Percentiles rank a stretch among this genome's conserved stretches.
These are phyloP conservation scores for Serinus canaria DNA, from an alignment of 2,113 vertebrate genomes.

Conservation along the genomic window DNA sequence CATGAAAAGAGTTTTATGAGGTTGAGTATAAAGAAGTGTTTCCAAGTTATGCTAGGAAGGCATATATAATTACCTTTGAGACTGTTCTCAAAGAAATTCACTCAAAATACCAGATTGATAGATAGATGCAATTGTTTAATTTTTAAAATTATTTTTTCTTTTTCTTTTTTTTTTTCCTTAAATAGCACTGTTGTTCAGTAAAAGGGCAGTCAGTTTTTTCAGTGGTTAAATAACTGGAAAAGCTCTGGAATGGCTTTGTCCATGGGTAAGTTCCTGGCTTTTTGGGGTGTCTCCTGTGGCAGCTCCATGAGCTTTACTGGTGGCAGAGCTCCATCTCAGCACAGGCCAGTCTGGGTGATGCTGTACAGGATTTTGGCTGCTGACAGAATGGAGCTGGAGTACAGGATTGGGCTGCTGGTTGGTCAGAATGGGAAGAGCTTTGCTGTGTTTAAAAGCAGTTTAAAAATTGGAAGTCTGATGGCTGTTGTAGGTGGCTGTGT, in stretches of 20 bases:
- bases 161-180: fast-evolving
- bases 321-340: neutral
- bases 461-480: neutral
- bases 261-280: neutral
- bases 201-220: neutral
- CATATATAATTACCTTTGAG: neutral
- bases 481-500: neutral
- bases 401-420: neutral
- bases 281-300: neutral
- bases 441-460: neutral
- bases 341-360: neutral
- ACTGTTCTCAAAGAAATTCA: neutral
- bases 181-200: neutral
- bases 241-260: neutral
- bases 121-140: neutral
- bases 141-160: too few relatives aligned
- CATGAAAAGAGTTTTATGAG: constrained; percentile 22
- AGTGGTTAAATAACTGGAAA: neutral
- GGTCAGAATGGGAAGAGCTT: neutral
- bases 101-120: constrained; percentile 1
- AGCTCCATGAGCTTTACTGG: neutral
- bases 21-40: neutral
- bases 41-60: constrained; percentile 33
- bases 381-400: neutral
- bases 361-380: neutral